Percentiles rank a stretch among this genome's conserved stretches.
phyloP scores from a whole-genome alignment of 2,797 vertebrate genomes.

The Myotis pilosus region DNA sequence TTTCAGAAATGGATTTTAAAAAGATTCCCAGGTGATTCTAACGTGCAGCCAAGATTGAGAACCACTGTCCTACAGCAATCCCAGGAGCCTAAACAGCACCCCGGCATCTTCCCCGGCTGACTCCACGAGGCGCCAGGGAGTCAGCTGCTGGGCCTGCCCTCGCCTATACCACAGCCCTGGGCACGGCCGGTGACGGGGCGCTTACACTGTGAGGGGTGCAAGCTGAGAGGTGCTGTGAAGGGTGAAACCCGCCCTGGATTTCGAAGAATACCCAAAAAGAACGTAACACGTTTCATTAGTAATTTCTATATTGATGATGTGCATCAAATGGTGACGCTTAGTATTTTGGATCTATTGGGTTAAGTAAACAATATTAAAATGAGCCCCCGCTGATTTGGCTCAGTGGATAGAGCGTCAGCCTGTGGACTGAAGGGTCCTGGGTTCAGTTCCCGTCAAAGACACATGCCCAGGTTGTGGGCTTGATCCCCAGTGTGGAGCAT shows the following conservation, averaged over 20 bases:
- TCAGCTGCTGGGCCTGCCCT: neutral
- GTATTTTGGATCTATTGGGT: neutral
- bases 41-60: too few relatives aligned
- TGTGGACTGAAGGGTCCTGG: too few relatives aligned
- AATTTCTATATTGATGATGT: neutral
- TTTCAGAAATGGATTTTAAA: too few relatives aligned
- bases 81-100: neutral
- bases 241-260: neutral
- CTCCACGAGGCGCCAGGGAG: neutral
- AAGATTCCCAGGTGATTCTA: too few relatives aligned
- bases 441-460: too few relatives aligned
- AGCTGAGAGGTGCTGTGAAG: neutral
- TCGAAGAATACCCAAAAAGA: neutral
- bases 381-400: too few relatives aligned
- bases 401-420: too few relatives aligned
- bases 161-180: neutral
- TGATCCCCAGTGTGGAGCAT: too few relatives aligned
- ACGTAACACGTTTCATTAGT: neutral
- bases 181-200: neutral
- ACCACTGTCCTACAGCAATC: neutral
- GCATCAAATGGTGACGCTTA: neutral
- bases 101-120: neutral
- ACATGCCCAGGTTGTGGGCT: too few relatives aligned
- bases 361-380: neutral
- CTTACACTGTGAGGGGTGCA: rapidly evolving